Conservation (phyloP, 2,888 invertebrate species). For the Lutraria lutraria region DNA sequence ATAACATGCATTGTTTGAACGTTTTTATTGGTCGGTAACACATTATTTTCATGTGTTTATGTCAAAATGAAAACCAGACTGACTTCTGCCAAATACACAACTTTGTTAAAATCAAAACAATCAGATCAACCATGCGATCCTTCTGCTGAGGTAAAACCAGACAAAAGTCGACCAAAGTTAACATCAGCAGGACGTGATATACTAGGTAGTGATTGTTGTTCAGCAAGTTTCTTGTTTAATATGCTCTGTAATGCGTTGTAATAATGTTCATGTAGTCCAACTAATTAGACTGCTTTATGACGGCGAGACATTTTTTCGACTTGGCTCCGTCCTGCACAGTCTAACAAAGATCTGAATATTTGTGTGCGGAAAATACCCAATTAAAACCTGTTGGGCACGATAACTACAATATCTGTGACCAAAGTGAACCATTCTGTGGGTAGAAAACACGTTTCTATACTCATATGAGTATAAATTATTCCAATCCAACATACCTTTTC, state of each 20-base stretch:
- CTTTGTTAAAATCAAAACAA: not conserved
- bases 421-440: too few relatives aligned
- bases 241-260: not conserved
- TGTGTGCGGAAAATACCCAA: too few relatives aligned
- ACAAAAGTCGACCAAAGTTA: not conserved
- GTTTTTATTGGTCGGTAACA: not conserved
- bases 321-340: too few relatives aligned
- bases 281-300: not conserved
- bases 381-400: too few relatives aligned
- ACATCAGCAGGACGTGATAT: not conserved
- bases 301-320: too few relatives aligned
- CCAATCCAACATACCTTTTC: too few relatives aligned
- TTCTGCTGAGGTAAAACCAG: not conserved
- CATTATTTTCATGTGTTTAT: not conserved
- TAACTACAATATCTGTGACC: too few relatives aligned
- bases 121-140: not conserved
- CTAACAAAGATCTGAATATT: too few relatives aligned
- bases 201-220: not conserved
- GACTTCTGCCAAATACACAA: not conserved
- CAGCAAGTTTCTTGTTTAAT: too few relatives aligned
- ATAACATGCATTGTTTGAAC: not conserved
- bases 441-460: too few relatives aligned
- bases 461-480: too few relatives aligned
- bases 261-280: not conserved
- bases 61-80: slow-evolving; percentile 6